phyloP scores from a whole-genome alignment of 2,113 vertebrate species.

The Pterocles gutturalis region DNA sequence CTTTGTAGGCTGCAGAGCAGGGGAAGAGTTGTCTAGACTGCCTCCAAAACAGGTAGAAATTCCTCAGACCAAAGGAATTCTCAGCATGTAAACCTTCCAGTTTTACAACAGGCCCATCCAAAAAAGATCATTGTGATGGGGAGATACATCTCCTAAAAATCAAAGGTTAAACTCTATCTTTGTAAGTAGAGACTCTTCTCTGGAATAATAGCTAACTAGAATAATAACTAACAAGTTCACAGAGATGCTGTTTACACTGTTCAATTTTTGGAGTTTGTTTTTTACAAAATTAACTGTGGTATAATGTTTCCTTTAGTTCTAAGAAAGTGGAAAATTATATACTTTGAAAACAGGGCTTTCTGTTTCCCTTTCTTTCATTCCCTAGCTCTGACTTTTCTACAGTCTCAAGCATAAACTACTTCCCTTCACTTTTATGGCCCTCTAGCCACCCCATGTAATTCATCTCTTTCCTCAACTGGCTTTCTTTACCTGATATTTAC shows the following conservation, averaged over 20 bases:
- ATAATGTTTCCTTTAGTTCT: background rate
- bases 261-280: background rate
- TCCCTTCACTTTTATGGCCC: background rate
- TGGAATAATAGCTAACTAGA: background rate
- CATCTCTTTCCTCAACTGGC: background rate
- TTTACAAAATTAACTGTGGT: background rate
- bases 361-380: background rate
- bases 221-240: background rate
- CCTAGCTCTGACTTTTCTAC: background rate
- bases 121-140: background rate
- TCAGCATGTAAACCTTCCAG: background rate
- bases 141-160: background rate
- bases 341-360: background rate
- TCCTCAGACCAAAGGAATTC: conserved; percentile 20
- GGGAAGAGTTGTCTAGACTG: background rate
- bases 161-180: too few species aligned
- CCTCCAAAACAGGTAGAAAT: background rate
- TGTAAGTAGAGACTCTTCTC: background rate
- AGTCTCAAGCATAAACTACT: background rate
- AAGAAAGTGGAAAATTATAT: background rate
- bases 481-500: background rate
- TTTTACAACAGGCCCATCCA: background rate
- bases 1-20: background rate
- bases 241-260: background rate
- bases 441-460: background rate